phyloP scores from a whole-genome alignment of 2,888 invertebrate species.

The Ganaspis brasiliensis region DNA sequence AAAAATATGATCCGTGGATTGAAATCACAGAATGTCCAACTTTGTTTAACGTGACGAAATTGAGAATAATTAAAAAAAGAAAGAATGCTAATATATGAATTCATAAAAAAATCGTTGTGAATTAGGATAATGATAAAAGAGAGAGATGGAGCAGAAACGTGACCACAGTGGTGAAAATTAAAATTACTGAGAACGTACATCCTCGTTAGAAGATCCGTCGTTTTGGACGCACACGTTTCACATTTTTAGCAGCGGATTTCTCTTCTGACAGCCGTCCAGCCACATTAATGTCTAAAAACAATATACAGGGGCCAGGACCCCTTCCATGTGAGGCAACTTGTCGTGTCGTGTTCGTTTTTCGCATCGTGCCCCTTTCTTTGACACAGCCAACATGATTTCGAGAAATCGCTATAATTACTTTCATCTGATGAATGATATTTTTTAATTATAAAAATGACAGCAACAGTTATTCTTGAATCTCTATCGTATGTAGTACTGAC shows the following conservation, averaged over 20 bases:
- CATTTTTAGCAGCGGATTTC: constrained; percentile 61
- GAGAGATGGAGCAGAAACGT: constrained; percentile 3
- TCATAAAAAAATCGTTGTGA: not conserved
- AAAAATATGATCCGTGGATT: too few species aligned
- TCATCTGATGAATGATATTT: not conserved
- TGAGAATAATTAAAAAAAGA: not conserved
- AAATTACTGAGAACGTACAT: constrained; percentile 57
- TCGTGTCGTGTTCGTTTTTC: constrained; percentile 33
- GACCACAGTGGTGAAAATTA: constrained; percentile 51
- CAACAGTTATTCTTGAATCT: too few species aligned
- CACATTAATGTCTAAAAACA: constrained; percentile 60
- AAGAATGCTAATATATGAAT: constrained; percentile 5
- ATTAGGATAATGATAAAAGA: constrained; percentile 3
- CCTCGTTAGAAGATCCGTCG: constrained; percentile 58
- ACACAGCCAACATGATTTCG: constrained; percentile 21
- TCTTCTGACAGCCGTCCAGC: constrained; percentile 61
- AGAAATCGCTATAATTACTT: constrained; percentile 25
- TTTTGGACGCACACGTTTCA: constrained; percentile 53
- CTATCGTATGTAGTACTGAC: too few species aligned
- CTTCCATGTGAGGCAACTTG: constrained; percentile 45
- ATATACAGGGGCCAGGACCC: constrained; percentile 51
- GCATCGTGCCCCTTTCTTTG: constrained; percentile 24
- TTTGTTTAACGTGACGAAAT: too few species aligned
- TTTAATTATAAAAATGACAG: not conserved
- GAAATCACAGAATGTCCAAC: too few species aligned